Percentiles rank a stretch among this genome's conserved stretches.
Evolutionary conservation across 2,888 invertebrate species (phyloP).

Genomic region (Lycia hirtaria): DNA sequence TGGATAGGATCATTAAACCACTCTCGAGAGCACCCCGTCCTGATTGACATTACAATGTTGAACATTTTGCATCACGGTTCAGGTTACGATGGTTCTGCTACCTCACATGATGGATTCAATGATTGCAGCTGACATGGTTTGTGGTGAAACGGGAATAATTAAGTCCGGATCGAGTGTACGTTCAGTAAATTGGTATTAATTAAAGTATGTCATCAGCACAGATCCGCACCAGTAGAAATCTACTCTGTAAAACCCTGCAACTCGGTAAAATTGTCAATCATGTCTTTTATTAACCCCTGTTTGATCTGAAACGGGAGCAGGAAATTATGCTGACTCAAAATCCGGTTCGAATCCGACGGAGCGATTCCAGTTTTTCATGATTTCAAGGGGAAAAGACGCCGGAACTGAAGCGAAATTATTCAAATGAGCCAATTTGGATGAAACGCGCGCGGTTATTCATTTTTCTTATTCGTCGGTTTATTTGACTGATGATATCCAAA

Average conservation of each 20-base stretch:
- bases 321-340: slow-evolving; percentile 39
- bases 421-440: slow-evolving; percentile 44
- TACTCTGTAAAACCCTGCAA: too few relatives aligned
- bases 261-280: slow-evolving; percentile 38
- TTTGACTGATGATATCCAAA: slow-evolving; percentile 29
- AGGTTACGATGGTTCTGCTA: slow-evolving; percentile 32
- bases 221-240: slow-evolving; percentile 33
- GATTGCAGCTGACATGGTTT: slow-evolving; percentile 61
- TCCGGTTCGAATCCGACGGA: slow-evolving; percentile 33
- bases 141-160: slow-evolving; percentile 53
- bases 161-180: slow-evolving; percentile 50
- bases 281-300: slow-evolving; percentile 34
- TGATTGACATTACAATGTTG: slow-evolving; percentile 7
- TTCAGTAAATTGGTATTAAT: slow-evolving; percentile 48
- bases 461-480: slow-evolving; percentile 34
- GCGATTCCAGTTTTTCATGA: slow-evolving; percentile 40
- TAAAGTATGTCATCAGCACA: slow-evolving; percentile 31
- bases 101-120: slow-evolving; percentile 54
- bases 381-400: slow-evolving; percentile 37
- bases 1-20: slow-evolving; percentile 22
- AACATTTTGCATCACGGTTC: slow-evolving; percentile 31
- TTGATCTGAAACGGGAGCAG: slow-evolving; percentile 35
- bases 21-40: slow-evolving; percentile 2
- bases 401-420: slow-evolving; percentile 43
- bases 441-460: slow-evolving; percentile 37